phyloP scores from a whole-genome alignment of 2,888 invertebrate species.

The Thelaira solivaga region DNA sequence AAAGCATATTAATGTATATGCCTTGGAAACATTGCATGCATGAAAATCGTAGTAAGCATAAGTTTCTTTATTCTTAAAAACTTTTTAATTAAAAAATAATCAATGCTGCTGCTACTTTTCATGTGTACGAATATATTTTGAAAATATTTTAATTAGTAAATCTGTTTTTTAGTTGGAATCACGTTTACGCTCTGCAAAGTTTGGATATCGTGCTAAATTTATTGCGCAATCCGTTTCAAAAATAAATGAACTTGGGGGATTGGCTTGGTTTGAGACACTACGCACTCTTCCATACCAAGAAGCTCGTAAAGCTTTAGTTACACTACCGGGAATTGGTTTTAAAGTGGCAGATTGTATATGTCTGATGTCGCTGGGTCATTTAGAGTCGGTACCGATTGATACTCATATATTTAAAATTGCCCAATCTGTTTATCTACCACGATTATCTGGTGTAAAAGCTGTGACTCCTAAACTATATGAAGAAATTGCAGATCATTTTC shows the following conservation, averaged over 20 bases:
- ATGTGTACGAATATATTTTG: no score
- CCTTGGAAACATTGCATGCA: no score
- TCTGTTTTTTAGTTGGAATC: slow-evolving; percentile 84
- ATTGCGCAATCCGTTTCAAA: slow-evolving; percentile 85
- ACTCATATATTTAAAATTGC: slow-evolving; percentile 97
- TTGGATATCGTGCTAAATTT: slow-evolving; percentile 93
- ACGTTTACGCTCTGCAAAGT: slow-evolving; percentile 84
- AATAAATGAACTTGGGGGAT: slow-evolving; percentile 84
- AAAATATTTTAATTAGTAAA: no score
- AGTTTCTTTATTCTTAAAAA: no score
- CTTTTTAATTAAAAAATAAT: no score
- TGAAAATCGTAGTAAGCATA: no score
- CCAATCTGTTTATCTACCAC: slow-evolving; percentile 86
- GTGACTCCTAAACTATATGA: slow-evolving; percentile 89
- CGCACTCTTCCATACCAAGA: slow-evolving; percentile 83
- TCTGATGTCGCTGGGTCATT: slow-evolving; percentile 94
- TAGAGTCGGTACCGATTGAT: slow-evolving; percentile 94
- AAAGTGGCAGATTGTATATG: slow-evolving; percentile 99
- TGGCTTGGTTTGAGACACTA: slow-evolving; percentile 85
- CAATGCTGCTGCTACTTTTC: no score
- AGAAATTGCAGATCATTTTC: slow-evolving; percentile 90
- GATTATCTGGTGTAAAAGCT: slow-evolving; percentile 83
- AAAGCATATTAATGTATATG: no score
- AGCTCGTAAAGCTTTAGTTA: slow-evolving; percentile 85
- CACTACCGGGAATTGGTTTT: slow-evolving; percentile 92